Base-by-base conservation (phyloP, 2,888 invertebrate species). In the Chloroclysta siterata region DNA sequence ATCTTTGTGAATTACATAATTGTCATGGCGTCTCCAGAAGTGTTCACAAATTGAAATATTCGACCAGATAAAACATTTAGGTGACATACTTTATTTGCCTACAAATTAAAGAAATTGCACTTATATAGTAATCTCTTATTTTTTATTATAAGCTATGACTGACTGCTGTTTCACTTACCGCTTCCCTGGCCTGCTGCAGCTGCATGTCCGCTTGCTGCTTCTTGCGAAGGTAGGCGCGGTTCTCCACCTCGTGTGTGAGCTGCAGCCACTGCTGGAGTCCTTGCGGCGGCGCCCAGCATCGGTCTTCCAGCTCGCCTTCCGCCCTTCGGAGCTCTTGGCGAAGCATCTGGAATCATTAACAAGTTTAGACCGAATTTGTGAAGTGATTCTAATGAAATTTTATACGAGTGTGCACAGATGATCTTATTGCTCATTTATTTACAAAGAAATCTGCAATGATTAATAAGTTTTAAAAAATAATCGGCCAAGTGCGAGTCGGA, bases 201-300 rank as follows among this genome's bases (percentile, higher is more conserved):
- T 98, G 98, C 79, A 95, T 93, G 74, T 98, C 97, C 0, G 98
- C 98, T 47, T 94, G 91, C 69, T 95, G 94, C 84, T 97, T 97
- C 89, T 99, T 98, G 74, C 96, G 95, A 65, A 97, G 94, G 83
- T 98, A 98, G 15, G 96, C 93, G 73, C 96, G 95, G 88, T 97
- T 97, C 89, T 99, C 99, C 64, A 98, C 94, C 93, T 99, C 99
- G 87, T 99, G 98, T 0, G 99, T 99, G 54, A 98, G 93, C 83
- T 99, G 98, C 14, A 99, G 92, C 98, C 99, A 99, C 71, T 97
- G 97, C 82, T 99, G 99, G 6, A 99, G 93, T 2, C 97, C 97
- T 0, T 95, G 94, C 0, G 98, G 98, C 0, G 98, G 97, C 22
- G 97, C 95, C 97, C 97, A 98, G 83, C 97, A 97, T 61, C 97